These are phyloP conservation scores for Centropus unirufus DNA, from an alignment of 2,113 vertebrate species.

Conservation along the genomic window DNA sequence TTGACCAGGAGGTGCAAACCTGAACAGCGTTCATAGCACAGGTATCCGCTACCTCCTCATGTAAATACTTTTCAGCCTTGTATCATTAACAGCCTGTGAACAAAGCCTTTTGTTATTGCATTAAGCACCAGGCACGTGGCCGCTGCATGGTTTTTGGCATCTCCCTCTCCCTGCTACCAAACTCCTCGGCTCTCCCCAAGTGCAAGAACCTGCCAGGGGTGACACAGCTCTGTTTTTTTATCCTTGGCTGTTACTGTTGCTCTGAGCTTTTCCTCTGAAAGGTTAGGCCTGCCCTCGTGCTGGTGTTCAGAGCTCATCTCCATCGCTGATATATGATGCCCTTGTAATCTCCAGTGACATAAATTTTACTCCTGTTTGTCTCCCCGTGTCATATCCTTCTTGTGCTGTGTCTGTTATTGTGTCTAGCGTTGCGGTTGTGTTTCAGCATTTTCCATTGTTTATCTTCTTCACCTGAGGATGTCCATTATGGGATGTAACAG, in stretches of 20 bases:
- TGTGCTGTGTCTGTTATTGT: conserved; percentile 21
- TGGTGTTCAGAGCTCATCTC: background rate
- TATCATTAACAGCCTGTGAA: background rate
- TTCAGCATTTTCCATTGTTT: conserved; percentile 30
- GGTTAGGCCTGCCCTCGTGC: background rate
- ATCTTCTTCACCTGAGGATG: conserved; percentile 57
- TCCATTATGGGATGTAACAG: conserved; percentile 54
- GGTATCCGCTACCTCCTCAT: background rate
- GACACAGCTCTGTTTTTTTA: background rate
- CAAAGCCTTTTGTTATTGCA: background rate
- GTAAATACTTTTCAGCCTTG: rapidly evolving
- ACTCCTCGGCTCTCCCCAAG: rapidly evolving
- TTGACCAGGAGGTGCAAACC: background rate
- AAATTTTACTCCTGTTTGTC: conserved; percentile 64
- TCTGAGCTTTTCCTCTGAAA: background rate
- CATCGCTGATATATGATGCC: conserved; percentile 27
- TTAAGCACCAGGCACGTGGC: background rate
- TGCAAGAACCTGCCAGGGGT: background rate
- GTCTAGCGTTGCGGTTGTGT: background rate
- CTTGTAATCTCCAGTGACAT: conserved; percentile 48
- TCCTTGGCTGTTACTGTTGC: background rate
- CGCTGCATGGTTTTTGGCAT: rapidly evolving
- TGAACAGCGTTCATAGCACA: background rate
- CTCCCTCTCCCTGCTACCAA: background rate
- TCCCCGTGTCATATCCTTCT: conserved; percentile 48